phyloP scores from a whole-genome alignment of 1,140 invertebrate species.

The Drosophila auraria region DNA sequence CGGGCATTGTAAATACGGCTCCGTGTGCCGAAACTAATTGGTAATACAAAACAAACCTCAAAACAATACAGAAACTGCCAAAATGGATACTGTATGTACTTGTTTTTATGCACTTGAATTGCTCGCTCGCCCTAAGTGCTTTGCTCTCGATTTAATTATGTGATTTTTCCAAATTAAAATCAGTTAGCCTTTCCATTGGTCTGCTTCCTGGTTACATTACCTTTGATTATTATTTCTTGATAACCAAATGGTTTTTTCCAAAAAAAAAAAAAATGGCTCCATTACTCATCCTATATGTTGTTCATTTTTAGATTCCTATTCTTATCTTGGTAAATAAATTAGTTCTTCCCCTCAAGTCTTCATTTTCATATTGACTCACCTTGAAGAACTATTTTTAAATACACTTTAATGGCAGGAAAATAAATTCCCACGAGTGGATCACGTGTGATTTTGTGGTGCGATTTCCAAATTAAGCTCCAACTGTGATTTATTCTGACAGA shows the following conservation, averaged over 20 bases:
- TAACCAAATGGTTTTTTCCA: conserved; percentile 6
- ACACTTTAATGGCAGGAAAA: neutral
- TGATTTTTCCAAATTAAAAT: conserved; percentile 30
- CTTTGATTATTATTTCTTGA: conserved; percentile 16
- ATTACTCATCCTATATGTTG: neutral
- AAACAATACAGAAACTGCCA: conserved; percentile 22
- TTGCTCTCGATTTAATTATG: conserved; percentile 20
- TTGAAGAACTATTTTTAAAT: neutral
- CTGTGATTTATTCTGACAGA: neutral
- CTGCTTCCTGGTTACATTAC: conserved; percentile 33
- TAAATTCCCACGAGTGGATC: neutral
- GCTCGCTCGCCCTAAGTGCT: conserved; percentile 8
- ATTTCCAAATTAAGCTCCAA: conserved; percentile 6
- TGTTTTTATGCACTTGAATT: conserved; percentile 5
- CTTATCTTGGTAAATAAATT: conserved; percentile 1
- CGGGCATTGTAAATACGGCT: conserved; percentile 15
- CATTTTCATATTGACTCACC: neutral
- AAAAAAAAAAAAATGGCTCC: conserved; percentile 5
- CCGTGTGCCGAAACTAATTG: conserved; percentile 40
- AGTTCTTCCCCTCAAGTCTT: neutral
- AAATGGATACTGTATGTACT: neutral
- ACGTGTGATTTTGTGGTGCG: conserved; percentile 7
- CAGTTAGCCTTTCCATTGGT: conserved; percentile 29
- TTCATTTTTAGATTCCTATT: neutral
- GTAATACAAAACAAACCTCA: conserved; percentile 35